Percentiles rank a stretch among this genome's conserved stretches.
These are phyloP conservation scores for Macroramphosus scolopax DNA, from an alignment of 2,797 vertebrate species.

Conservation along the genomic window DNA sequence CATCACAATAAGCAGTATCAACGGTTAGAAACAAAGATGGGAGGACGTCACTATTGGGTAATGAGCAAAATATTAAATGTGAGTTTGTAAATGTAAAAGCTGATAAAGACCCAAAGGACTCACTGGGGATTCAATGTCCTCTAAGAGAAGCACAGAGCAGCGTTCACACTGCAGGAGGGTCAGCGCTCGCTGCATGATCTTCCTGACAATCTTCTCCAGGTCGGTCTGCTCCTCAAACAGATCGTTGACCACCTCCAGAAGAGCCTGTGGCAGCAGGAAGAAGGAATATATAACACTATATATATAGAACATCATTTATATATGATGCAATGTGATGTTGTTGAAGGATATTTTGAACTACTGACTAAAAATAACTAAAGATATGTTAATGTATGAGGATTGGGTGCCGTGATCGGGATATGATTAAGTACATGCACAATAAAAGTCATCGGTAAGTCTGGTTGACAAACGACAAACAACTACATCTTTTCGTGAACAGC, in stretches of 20 bases:
- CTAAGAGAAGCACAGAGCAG: slow-evolving; percentile 94
- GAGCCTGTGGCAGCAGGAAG: slow-evolving; percentile 79
- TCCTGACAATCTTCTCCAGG: slow-evolving; percentile 98
- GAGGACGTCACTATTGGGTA: too few relatives aligned
- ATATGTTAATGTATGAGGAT: not conserved
- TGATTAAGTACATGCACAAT: too few relatives aligned
- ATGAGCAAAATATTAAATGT: too few relatives aligned
- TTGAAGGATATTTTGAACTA: too few relatives aligned
- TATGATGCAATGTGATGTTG: slow-evolving; percentile 1
- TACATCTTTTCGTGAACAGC: slow-evolving; percentile 6
- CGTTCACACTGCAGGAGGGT: slow-evolving; percentile 95
- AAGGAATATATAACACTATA: slow-evolving; percentile 19
- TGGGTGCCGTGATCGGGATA: too few relatives aligned
- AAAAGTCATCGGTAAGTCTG: too few relatives aligned
- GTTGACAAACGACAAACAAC: slow-evolving; percentile 1
- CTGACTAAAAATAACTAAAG: too few relatives aligned
- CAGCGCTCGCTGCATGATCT: slow-evolving; percentile 99
- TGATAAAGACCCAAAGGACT: too few relatives aligned
- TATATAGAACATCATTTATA: too few relatives aligned
- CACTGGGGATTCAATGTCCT: slow-evolving; percentile 97
- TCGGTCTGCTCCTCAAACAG: slow-evolving; percentile 99
- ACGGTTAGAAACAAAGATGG: too few relatives aligned
- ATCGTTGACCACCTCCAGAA: slow-evolving; percentile 98
- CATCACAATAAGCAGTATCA: not conserved
- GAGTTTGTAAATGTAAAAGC: too few relatives aligned